These are phyloP conservation scores for Xanthia icteritia DNA, from an alignment of 2,888 invertebrate species.

Conservation along the genomic window DNA sequence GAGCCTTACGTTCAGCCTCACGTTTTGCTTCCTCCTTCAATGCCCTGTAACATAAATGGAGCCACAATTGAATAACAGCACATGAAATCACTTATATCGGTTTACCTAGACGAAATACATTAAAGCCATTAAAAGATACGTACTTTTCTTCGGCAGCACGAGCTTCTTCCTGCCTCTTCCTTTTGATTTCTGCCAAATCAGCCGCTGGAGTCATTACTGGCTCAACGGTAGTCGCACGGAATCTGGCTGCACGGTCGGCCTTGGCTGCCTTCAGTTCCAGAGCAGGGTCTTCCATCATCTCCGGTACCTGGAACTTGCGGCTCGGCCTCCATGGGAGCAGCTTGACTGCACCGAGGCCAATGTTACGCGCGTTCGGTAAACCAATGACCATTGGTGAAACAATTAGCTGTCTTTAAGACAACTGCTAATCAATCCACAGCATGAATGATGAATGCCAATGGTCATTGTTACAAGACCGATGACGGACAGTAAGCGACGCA, in stretches of 20 bases:
- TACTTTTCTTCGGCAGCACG: conserved; percentile 91
- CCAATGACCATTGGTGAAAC: conserved; percentile 79
- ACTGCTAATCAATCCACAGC: conserved; percentile 71
- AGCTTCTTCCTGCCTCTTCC: conserved; percentile 91
- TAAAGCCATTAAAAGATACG: conserved; percentile 57
- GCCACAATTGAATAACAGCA: not conserved
- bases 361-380: conserved; percentile 75
- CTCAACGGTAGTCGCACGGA: conserved; percentile 89
- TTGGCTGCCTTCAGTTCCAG: conserved; percentile 91
- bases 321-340: conserved; percentile 93
- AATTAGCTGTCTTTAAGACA: conserved; percentile 62
- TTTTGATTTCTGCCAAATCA: conserved; percentile 89
- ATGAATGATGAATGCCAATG: conserved; percentile 69
- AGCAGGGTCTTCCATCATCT: conserved; percentile 90
- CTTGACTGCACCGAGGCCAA: conserved; percentile 89
- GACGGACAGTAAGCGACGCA: conserved; percentile 78
- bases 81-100: not conserved
- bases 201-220: conserved; percentile 87
- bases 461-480: conserved; percentile 68
- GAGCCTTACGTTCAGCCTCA: conserved; percentile 87
- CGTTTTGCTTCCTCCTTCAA: conserved; percentile 89
- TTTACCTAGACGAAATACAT: not conserved
- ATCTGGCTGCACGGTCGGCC: conserved; percentile 91
- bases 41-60: conserved; percentile 78
- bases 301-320: conserved; percentile 92